Base-by-base conservation (phyloP, 1,140 invertebrate species). In the Trichogramma pretiosum region DNA sequence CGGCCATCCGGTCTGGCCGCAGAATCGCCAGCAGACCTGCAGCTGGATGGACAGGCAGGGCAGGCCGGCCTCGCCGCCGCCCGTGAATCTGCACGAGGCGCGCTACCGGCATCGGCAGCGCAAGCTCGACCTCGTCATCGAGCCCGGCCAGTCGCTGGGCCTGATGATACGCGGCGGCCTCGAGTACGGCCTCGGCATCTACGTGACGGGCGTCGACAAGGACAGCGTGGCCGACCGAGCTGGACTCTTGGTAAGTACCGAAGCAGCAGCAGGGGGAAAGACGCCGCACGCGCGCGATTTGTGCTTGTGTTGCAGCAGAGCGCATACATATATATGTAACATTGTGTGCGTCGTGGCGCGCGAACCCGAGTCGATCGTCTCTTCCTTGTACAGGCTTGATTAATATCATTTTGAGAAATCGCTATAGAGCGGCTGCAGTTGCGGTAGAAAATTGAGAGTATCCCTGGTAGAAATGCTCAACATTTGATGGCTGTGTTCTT, bases 181-280 rank as follows among this genome's bases (percentile, higher is more conserved):
- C 17, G 93, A 97, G 64, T 95, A 93, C 69, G 92, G 89, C 53
- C 77, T 95, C 32, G 93, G 92, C 2, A 93, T 96, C 62, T 96
- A 93, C 70, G 84, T 97, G 50, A 94, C 92, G 1, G 91, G 91
- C 3, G 89, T 96, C 11, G 92, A 95, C 67, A 85, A 86, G 58
- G 85, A 89, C 55, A 94, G 90, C 22, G 87, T 92, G 1, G 91
- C 91, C 1, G 89, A 93, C 60, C 79, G 85, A 59, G 84, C 85
- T 38, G 91, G 91, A 22, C 77, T 96, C 2, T 81, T 92, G 85
- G 91, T 93, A 70, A 79, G 69, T 67, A 38, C 41, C 17, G 14
- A n/a, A n/a, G n/a, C n/a, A n/a, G n/a, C n/a, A n/a, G n/a, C n/a
- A n/a, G n/a, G n/a, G n/a, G n/a, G n/a, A n/a, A n/a, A n/a, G n/a